These are phyloP conservation scores for Pandemis corylana DNA, from an alignment of 2,888 invertebrate species.

Conservation along the genomic window DNA sequence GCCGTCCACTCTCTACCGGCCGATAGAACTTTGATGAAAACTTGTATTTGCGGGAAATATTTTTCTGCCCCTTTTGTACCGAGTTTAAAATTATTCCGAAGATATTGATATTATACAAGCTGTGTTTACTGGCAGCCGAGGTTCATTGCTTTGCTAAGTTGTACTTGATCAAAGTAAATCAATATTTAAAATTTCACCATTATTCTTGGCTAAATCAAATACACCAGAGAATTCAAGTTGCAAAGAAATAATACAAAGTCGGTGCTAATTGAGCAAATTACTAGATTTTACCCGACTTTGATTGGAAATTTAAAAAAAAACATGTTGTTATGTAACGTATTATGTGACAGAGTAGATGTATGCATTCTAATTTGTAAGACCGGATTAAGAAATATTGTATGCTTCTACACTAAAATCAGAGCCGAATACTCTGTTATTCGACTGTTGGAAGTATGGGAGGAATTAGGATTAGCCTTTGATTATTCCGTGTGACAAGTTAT, in stretches of 20 bases:
- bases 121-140: slow-evolving; percentile 11
- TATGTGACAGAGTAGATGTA: too few species aligned
- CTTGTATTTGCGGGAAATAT: slow-evolving; percentile 56
- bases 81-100: slow-evolving; percentile 59
- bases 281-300: too few species aligned
- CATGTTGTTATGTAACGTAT: too few species aligned
- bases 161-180: neutral
- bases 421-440: too few species aligned
- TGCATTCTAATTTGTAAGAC: too few species aligned
- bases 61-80: slow-evolving; percentile 61
- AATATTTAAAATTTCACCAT: neutral
- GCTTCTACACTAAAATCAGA: too few species aligned
- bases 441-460: too few species aligned
- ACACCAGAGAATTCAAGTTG: neutral
- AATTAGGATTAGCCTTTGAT: too few species aligned
- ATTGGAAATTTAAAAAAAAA: too few species aligned
- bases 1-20: slow-evolving; percentile 66
- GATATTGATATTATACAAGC: slow-evolving; percentile 25
- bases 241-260: neutral
- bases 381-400: too few species aligned
- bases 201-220: neutral
- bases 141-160: neutral
- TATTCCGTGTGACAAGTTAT: too few species aligned
- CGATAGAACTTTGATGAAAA: slow-evolving; percentile 70
- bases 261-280: neutral